Conservation (phyloP, 2,797 vertebrate genomes). For the Taenioides sp. region DNA sequence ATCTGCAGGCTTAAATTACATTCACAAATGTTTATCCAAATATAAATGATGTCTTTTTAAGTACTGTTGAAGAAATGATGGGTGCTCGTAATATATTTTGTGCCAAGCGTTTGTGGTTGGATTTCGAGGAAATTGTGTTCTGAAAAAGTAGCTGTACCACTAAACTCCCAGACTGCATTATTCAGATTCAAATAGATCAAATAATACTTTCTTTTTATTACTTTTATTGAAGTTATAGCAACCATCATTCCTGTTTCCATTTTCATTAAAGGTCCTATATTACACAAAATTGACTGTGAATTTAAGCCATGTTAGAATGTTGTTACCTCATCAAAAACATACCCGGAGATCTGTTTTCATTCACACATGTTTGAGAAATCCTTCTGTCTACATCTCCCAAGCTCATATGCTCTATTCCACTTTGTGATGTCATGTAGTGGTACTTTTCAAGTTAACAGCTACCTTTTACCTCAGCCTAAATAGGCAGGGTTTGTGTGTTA, state of each 20-base stretch:
- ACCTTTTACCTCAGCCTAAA: too few species aligned
- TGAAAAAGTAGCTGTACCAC: neutral
- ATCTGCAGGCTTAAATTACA: slow-evolving; percentile 9
- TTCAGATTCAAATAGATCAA: neutral
- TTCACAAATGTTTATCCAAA: slow-evolving; percentile 11
- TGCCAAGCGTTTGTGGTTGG: neutral
- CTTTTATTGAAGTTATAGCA: neutral
- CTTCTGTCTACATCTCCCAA: too few species aligned
- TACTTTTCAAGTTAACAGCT: too few species aligned
- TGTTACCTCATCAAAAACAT: too few species aligned
- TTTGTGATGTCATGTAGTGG: too few species aligned
- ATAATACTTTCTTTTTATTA: neutral
- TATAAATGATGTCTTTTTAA: neutral
- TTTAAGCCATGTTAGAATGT: too few species aligned
- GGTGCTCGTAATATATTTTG: neutral
- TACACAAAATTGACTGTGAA: too few species aligned
- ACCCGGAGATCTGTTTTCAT: too few species aligned
- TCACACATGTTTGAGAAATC: too few species aligned
- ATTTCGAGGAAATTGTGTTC: neutral
- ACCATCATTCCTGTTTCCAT: neutral
- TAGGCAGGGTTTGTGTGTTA: too few species aligned
- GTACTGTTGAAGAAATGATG: neutral
- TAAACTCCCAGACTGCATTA: neutral
- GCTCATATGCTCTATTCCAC: too few species aligned
- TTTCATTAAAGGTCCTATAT: neutral